phyloP scores from a whole-genome alignment of 2,888 invertebrate species.

The Xestia xanthographa region DNA sequence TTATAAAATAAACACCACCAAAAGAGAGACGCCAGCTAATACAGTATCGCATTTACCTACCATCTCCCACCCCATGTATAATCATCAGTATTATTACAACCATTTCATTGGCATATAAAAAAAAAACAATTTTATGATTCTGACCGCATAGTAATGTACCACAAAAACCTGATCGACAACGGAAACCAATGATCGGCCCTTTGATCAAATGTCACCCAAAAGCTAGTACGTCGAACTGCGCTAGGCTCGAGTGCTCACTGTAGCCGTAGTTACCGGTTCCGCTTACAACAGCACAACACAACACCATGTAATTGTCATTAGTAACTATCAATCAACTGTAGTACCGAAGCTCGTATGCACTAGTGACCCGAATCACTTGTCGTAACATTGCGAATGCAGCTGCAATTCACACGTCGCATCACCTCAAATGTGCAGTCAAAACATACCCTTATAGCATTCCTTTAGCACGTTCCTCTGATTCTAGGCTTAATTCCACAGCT shows the following conservation, averaged over 20 bases:
- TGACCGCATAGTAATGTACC: background rate
- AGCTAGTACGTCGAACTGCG: background rate
- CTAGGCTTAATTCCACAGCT: conserved; percentile 47
- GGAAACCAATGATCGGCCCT: background rate
- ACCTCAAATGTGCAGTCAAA: conserved; percentile 37
- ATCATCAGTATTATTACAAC: background rate
- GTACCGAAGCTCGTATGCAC: conserved; percentile 28
- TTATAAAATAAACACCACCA: background rate
- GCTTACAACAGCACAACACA: conserved; percentile 13
- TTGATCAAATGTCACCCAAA: conserved; percentile 3
- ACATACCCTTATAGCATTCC: conserved; percentile 49
- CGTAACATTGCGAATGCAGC: conserved; percentile 30
- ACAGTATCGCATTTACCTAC: background rate
- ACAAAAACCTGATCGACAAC: background rate
- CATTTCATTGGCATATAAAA: background rate
- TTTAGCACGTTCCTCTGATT: conserved; percentile 40
- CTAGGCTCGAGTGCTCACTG: conserved; percentile 5
- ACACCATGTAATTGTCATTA: conserved; percentile 46
- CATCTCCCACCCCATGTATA: background rate
- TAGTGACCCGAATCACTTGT: conserved; percentile 61
- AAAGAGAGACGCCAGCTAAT: background rate
- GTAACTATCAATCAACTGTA: conserved; percentile 46
- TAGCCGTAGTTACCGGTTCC: background rate
- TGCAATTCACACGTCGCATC: conserved; percentile 40
- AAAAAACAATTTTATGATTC: background rate